Evolutionary conservation across 2,113 vertebrate genomes (phyloP).

Genomic region (Nesospiza acunhae): DNA sequence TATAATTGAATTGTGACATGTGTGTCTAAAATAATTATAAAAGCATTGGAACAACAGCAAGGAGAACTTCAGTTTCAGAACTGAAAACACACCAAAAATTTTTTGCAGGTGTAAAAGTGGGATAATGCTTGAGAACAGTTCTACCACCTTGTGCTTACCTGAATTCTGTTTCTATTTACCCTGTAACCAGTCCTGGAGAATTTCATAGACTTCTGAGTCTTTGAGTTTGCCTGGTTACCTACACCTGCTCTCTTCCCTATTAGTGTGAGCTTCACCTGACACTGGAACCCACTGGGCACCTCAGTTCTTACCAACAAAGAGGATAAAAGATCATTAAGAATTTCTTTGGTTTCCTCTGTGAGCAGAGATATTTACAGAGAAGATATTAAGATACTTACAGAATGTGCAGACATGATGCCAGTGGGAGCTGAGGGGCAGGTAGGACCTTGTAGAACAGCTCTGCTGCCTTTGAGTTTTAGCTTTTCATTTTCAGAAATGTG

Average conservation of each 20-base stretch:
- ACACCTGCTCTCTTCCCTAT: not conserved
- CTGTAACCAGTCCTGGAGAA: not conserved
- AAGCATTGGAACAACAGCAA: not conserved
- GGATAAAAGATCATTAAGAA: not conserved
- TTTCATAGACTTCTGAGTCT: not conserved
- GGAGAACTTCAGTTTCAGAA: not conserved
- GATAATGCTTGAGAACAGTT: not conserved
- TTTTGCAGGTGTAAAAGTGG: not conserved
- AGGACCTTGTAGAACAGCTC: not conserved
- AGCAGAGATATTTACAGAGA: not conserved
- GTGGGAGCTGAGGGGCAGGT: not conserved
- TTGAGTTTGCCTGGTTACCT: not conserved
- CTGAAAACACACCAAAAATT: not conserved
- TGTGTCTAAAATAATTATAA: not conserved
- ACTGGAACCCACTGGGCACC: not conserved
- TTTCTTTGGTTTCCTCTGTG: not conserved
- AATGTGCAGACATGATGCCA: not conserved
- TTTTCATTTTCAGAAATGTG: not conserved
- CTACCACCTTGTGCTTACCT: not conserved
- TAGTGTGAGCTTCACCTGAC: not conserved
- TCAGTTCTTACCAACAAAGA: not conserved
- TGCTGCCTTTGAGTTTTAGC: not conserved
- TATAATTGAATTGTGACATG: not conserved
- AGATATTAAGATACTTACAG: rapidly evolving
- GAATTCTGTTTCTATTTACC: not conserved